Percentiles rank a stretch among this genome's conserved stretches.
These are phyloP conservation scores for Bugulina stolonifera DNA, from an alignment of 2,888 invertebrate species.

Conservation along the genomic window DNA sequence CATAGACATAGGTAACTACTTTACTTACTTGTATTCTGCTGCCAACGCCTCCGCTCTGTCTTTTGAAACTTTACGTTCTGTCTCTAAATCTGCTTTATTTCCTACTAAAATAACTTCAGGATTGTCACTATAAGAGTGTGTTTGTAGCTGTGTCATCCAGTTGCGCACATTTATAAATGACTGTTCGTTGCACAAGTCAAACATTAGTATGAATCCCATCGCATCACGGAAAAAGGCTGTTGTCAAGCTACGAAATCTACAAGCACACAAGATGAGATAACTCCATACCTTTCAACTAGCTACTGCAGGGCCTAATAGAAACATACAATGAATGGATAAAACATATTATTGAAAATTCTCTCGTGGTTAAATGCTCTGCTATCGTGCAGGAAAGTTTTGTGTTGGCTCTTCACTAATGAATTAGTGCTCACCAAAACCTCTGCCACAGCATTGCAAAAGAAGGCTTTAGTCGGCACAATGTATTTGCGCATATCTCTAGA, in stretches of 20 bases:
- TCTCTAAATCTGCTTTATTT: conserved; percentile 87
- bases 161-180: conserved; percentile 50
- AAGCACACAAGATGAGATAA: not conserved
- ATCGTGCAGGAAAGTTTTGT: no score
- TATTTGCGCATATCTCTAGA: no score
- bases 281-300: no score
- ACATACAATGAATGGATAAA: no score
- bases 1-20: not conserved
- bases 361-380: no score
- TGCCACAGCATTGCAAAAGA: no score
- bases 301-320: no score
- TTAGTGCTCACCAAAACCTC: no score
- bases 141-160: conserved; percentile 54
- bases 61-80: conserved; percentile 63
- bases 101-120: conserved; percentile 93
- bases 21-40: conserved; percentile 10
- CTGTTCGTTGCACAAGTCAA: conserved; percentile 51
- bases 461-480: no score
- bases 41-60: conserved; percentile 32
- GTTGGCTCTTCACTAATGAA: no score
- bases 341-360: no score
- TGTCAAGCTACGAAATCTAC: conserved; percentile 47
- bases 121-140: conserved; percentile 78
- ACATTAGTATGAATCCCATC: conserved; percentile 53
- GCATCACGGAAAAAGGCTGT: conserved; percentile 54